Evolutionary conservation across 2,113 vertebrate species (phyloP).

Genomic region (Prinia subflava): DNA sequence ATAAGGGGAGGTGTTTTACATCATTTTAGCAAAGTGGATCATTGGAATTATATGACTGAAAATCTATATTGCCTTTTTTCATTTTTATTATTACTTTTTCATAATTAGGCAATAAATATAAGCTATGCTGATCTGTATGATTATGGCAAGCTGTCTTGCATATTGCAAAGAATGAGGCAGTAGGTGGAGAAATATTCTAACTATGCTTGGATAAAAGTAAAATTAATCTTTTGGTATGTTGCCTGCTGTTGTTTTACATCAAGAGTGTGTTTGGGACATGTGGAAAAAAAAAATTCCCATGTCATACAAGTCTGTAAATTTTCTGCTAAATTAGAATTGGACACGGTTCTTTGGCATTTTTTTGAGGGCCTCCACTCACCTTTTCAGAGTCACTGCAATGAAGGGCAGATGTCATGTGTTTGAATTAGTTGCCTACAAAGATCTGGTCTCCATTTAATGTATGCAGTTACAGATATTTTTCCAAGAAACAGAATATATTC

Average conservation of each 20-base stretch:
- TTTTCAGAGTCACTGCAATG: background rate
- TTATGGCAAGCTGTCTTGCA: background rate
- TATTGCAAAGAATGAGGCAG: background rate
- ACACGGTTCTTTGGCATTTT: background rate
- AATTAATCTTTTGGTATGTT: background rate
- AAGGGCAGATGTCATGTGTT: background rate
- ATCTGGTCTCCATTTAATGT: background rate
- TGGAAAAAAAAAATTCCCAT: background rate
- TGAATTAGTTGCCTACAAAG: background rate
- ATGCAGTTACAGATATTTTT: background rate
- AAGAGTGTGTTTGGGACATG: accelerated
- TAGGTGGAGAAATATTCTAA: background rate
- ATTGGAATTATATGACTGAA: slow-evolving; percentile 32
- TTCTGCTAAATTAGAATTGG: background rate
- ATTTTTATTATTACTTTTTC: slow-evolving; percentile 49
- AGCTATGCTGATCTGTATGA: background rate
- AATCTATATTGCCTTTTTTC: slow-evolving; percentile 51
- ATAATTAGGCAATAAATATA: slow-evolving; percentile 49
- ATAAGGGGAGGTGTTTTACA: slow-evolving; percentile 29
- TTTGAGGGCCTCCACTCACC: background rate
- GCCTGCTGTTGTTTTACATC: background rate
- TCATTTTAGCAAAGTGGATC: slow-evolving; percentile 45
- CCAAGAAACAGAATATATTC: background rate
- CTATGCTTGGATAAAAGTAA: background rate
- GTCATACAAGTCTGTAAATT: accelerated